Evolutionary conservation across 2,797 vertebrate species (phyloP), one percentile per base, ranked within the genome.

Genomic region (Nannoperca obscura): DNA sequence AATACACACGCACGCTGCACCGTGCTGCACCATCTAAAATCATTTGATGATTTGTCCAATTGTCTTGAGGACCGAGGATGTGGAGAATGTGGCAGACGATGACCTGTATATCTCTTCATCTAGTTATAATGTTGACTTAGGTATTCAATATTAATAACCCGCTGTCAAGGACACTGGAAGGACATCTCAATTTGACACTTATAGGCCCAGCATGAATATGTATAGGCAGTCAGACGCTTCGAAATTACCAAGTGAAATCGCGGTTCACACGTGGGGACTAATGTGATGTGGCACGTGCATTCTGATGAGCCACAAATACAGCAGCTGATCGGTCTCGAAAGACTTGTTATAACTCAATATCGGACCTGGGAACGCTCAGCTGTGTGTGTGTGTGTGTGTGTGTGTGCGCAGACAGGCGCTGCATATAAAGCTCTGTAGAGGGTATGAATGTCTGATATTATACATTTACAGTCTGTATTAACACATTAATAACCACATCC

Each of bases 181-280:
- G 92, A 93, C 93, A 84, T 90, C 89, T 94, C 91, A 89, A 88
- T 93, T 74, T 92, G 90, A 91, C 92, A 94, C 88, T 86, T 91
- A 85, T 87, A 89, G 90, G 84, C 81, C 86, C 64, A 36, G 73
- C 90, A 93, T 95, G 89, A 94, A 95, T 95, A 94, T 94, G 91
- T 90, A 94, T 89, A 83, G 84, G 86, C 71, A 53, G 78, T 22
- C 34, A 86, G 86, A 86, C 63, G 53, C 88, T 68, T 81, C 83
- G 49, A 13, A 93, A 94, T 94, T 93, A 94, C 91, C 91, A 94
- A 94, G 93, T 94, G 88, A 94, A 93, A 94, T 94, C 73, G 74
- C 57, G 69, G 86, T 78, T 89, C 90, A 84, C 84, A 88, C 55
- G 74, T 70, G 71, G 84, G 81, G 84, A 90, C 92, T 90, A 90